Conservation (phyloP, 53 echinoderm and acorn worm species). For the Echinometra lucunter region DNA sequence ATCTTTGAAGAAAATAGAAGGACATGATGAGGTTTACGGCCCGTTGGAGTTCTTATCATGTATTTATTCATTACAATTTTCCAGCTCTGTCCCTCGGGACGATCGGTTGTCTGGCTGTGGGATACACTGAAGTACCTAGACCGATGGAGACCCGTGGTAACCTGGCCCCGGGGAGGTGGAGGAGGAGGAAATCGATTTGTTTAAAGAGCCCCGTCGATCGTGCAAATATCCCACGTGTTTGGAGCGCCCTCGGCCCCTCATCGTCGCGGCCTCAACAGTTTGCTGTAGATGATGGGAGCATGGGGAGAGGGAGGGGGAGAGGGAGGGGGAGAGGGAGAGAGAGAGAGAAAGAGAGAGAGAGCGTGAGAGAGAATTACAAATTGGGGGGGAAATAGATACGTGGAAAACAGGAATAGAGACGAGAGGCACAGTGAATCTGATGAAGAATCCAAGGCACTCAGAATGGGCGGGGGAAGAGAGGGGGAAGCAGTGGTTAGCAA, state of each 20-base stretch:
- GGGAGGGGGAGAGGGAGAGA: background rate
- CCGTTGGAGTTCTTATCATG: constrained; percentile 8
- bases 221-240: constrained; percentile 51
- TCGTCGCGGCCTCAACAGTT: constrained; percentile 29
- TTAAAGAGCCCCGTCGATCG: constrained; percentile 54
- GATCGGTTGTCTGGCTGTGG: background rate
- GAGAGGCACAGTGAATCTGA: too few relatives aligned
- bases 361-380: background rate
- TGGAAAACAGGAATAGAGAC: background rate
- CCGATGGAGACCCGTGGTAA: background rate
- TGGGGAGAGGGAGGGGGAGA: background rate
- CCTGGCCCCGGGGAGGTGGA: constrained; percentile 23
- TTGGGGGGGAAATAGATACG: background rate
- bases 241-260: constrained; percentile 17
- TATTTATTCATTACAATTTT: constrained; percentile 39
- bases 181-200: constrained; percentile 32
- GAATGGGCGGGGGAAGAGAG: too few relatives aligned
- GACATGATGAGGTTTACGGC: background rate
- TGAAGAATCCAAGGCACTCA: too few relatives aligned
- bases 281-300: background rate
- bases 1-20: background rate
- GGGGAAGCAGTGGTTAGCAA: too few relatives aligned
- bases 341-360: constrained; percentile 4
- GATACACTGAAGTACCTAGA: constrained; percentile 9
- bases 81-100: background rate